A percentile compares a stretch with the other conserved stretches of the same genome.
These are phyloP conservation scores for Crotalus helleri DNA, from an alignment of 2,113 vertebrate species.

Conservation along the genomic window DNA sequence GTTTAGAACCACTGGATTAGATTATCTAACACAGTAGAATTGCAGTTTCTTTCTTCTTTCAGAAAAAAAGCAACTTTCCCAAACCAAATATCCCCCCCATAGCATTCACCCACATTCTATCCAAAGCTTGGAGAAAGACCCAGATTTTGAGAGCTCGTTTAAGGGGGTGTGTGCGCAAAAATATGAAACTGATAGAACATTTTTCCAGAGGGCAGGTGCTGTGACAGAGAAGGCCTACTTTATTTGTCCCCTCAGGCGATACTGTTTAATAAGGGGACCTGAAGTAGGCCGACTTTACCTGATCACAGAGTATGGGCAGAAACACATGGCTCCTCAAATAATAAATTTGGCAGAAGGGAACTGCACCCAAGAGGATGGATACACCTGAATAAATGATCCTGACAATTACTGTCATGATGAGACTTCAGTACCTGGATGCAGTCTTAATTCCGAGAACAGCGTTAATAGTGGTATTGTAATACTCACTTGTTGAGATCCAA, in stretches of 20 bases:
- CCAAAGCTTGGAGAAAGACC: not conserved
- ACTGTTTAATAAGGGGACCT: not conserved
- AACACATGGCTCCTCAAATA: not conserved
- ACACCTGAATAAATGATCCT: not conserved
- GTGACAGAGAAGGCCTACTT: not conserved
- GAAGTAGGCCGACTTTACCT: not conserved
- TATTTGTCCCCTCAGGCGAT: not conserved
- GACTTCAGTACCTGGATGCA: too few relatives aligned
- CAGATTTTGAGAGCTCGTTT: not conserved
- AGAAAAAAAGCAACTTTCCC: not conserved
- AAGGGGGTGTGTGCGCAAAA: not conserved
- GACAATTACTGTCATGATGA: not conserved
- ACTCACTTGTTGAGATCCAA: not conserved
- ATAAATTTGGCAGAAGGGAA: not conserved
- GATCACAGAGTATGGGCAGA: not conserved
- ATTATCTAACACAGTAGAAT: conserved; percentile 18
- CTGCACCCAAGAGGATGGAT: not conserved
- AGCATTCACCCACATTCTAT: not conserved
- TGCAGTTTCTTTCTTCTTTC: not conserved
- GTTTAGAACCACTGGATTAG: not conserved
- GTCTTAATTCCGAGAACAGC: not conserved
- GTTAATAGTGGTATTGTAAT: not conserved
- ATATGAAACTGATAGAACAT: not conserved
- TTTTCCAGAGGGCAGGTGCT: not conserved
- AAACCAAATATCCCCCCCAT: not conserved